Percentiles rank a stretch among this genome's conserved stretches.
Conservation (phyloP, 2,113 vertebrate genomes). For the Sturnus vulgaris region DNA sequence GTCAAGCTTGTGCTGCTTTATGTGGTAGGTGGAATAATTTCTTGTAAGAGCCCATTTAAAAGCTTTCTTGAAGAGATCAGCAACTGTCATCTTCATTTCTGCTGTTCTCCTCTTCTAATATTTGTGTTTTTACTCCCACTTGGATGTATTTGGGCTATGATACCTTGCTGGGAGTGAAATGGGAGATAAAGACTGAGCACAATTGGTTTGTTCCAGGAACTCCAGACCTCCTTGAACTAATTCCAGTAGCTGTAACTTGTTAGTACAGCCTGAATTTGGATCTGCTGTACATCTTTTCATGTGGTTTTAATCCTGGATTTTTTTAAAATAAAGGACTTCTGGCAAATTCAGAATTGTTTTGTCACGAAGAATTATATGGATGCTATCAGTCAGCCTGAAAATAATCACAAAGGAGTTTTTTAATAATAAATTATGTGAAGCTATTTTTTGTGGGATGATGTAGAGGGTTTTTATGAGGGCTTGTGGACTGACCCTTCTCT, state of each 20-base stretch:
- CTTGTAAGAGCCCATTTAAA: not conserved
- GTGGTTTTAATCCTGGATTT: not conserved
- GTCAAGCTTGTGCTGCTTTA: not conserved
- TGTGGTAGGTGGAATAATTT: slow-evolving; percentile 36
- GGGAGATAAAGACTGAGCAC: not conserved
- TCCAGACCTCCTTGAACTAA: not conserved
- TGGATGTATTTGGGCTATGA: not conserved
- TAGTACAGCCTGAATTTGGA: not conserved
- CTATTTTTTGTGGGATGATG: fast-evolving
- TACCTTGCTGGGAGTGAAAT: not conserved
- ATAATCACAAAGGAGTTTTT: too few species aligned
- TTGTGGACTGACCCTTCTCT: not conserved
- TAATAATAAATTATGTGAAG: not conserved
- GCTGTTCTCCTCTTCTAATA: not conserved
- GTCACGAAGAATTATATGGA: fast-evolving
- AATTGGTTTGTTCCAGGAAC: not conserved
- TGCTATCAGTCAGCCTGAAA: not conserved
- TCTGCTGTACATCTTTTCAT: fast-evolving
- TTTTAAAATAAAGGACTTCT: not conserved
- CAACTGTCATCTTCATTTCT: not conserved
- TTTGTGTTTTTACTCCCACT: not conserved
- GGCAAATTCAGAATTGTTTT: not conserved
- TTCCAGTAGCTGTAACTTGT: not conserved
- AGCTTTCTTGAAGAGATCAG: not conserved
- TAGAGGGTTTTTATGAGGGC: fast-evolving